Evolutionary conservation across 1,140 invertebrate species (phyloP).

Genomic region (Eupeodes corollae): DNA sequence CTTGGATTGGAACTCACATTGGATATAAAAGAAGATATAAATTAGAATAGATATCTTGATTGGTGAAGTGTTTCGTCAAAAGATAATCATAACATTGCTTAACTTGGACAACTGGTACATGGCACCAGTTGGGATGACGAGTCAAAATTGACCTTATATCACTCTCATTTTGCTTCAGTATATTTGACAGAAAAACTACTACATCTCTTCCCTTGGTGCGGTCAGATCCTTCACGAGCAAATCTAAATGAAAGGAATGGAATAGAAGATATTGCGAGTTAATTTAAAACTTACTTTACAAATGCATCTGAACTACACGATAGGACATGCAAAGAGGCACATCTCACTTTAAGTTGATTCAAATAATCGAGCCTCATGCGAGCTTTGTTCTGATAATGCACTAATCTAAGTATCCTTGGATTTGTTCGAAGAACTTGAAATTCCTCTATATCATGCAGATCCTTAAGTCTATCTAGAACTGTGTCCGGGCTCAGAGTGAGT

Average conservation of each 20-base stretch:
- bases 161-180: conserved; percentile 20
- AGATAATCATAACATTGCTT: conserved; percentile 42
- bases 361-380: conserved; percentile 39
- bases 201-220: conserved; percentile 45
- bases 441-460: conserved; percentile 42
- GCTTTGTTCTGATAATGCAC: conserved; percentile 48
- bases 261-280: not conserved
- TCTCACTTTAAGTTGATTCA: conserved; percentile 41
- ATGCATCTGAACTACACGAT: conserved; percentile 40
- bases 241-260: conserved; percentile 29
- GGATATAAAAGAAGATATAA: conserved; percentile 46
- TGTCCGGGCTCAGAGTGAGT: conserved; percentile 41
- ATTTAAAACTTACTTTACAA: conserved; percentile 40
- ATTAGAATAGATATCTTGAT: conserved; percentile 40
- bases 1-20: conserved; percentile 41
- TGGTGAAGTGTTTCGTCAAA: conserved; percentile 35
- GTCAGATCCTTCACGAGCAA: conserved; percentile 42
- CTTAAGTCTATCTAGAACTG: conserved; percentile 40
- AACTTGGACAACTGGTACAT: conserved; percentile 41
- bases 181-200: conserved; percentile 31
- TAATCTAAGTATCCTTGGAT: conserved; percentile 43
- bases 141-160: conserved; percentile 34
- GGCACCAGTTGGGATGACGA: conserved; percentile 45
- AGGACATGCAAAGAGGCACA: conserved; percentile 46
- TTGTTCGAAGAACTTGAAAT: conserved; percentile 40